A percentile compares a stretch with the other conserved stretches of the same genome.
These are phyloP conservation scores for Phalacrocorax aristotelis DNA, from an alignment of 2,113 vertebrate species.

Conservation along the genomic window DNA sequence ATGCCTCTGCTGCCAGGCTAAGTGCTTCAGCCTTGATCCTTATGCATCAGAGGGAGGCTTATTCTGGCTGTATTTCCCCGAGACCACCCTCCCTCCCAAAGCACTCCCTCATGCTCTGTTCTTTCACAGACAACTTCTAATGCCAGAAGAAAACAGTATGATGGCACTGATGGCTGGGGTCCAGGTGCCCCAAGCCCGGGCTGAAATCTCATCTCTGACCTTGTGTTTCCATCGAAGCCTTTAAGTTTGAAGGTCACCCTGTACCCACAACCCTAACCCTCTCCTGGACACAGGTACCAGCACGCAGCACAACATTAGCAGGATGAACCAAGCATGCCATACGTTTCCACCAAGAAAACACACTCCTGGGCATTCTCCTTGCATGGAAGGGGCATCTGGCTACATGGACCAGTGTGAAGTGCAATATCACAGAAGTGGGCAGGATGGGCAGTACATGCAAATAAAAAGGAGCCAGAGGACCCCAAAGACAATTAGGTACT, in stretches of 20 bases:
- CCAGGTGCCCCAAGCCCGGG: neutral
- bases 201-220: neutral
- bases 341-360: neutral
- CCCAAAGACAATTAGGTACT: neutral
- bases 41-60: neutral
- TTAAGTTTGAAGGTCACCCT: neutral
- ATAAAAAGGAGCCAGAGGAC: neutral
- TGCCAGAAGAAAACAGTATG: neutral
- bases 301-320: neutral
- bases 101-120: neutral
- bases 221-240: neutral
- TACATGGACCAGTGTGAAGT: neutral
- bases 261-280: neutral
- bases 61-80: neutral
- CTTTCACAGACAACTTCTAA: neutral
- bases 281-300: neutral
- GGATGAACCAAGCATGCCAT: rapidly evolving
- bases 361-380: neutral
- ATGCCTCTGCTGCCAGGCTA: neutral
- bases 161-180: neutral
- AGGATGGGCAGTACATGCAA: neutral
- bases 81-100: neutral
- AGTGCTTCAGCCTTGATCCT: neutral
- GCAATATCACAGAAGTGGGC: neutral
- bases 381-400: neutral